Conservation (phyloP, 2,113 vertebrate genomes). For the Erythrocebus patas region DNA sequence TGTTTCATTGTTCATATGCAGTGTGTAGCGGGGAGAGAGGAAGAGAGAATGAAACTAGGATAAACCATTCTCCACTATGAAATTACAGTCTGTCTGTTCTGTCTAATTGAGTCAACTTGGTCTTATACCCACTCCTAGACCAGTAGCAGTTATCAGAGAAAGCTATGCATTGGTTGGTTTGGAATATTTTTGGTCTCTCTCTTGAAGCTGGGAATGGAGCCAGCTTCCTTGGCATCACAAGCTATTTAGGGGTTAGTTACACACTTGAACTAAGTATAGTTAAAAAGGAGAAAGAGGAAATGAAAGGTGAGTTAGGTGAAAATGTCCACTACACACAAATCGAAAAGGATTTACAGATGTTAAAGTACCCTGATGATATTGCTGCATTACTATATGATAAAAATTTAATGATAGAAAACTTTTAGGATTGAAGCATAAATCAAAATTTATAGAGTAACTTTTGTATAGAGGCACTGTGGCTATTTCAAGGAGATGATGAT, state of each 20-base stretch:
- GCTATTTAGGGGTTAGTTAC: neutral
- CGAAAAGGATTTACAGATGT: neutral
- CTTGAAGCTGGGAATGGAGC: neutral
- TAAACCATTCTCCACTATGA: neutral
- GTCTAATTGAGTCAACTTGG: neutral
- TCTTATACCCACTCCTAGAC: neutral
- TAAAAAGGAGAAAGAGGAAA: neutral
- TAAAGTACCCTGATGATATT: neutral
- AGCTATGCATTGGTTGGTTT: neutral
- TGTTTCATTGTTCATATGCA: neutral
- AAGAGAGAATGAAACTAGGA: neutral
- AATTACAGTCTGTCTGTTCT: neutral
- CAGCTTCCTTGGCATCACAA: neutral
- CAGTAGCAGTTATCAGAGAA: neutral
- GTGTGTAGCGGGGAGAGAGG: neutral
- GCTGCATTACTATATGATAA: neutral
- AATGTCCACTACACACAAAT: neutral
- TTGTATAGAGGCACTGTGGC: neutral
- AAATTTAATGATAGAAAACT: neutral
- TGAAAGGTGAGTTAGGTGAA: neutral
- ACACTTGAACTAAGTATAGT: neutral
- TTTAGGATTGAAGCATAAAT: neutral
- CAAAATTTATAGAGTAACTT: neutral
- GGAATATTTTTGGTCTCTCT: neutral
- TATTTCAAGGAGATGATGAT: neutral